A percentile compares a stretch with the other conserved stretches of the same genome.
phyloP scores from a whole-genome alignment of 2,888 invertebrate genomes.

The Tuberolachnus salignus region DNA sequence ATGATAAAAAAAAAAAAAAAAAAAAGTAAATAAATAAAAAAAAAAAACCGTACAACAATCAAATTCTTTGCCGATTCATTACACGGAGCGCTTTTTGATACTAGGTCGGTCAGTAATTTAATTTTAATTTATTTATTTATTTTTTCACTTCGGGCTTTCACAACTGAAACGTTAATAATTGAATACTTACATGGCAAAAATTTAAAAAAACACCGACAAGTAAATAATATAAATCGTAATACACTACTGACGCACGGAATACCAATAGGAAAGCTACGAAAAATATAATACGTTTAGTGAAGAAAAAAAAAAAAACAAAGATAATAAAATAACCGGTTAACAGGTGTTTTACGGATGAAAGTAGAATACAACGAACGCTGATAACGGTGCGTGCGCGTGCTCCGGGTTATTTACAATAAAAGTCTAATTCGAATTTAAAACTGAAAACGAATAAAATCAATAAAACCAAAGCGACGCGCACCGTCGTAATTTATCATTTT shows the following conservation, averaged over 20 bases:
- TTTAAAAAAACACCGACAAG: conserved; percentile 25
- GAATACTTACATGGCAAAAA: conserved; percentile 25
- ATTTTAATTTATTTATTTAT: conserved; percentile 27
- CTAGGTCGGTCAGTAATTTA: background rate
- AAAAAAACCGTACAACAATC: background rate
- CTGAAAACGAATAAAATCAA: no score
- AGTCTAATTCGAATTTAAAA: no score
- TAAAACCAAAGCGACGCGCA: no score
- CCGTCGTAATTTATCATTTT: no score
- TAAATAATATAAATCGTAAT: background rate
- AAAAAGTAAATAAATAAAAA: no score
- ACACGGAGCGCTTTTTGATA: conserved; percentile 11
- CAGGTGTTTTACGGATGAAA: conserved; percentile 39
- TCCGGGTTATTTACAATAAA: no score
- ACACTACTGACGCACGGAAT: background rate
- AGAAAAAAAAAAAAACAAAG: conserved; percentile 16
- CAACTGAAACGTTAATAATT: background rate
- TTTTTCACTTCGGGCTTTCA: background rate
- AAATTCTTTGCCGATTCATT: background rate
- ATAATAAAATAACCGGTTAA: conserved; percentile 50
- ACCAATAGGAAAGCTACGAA: background rate
- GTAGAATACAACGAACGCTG: conserved; percentile 13
- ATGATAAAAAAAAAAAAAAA: background rate
- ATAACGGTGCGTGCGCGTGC: conserved; percentile 7
- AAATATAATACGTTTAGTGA: no score